Percentiles rank a stretch among this genome's conserved stretches.
These are phyloP conservation scores for Hycleus cichorii DNA, from an alignment of 1,140 invertebrate genomes.

Conservation along the genomic window DNA sequence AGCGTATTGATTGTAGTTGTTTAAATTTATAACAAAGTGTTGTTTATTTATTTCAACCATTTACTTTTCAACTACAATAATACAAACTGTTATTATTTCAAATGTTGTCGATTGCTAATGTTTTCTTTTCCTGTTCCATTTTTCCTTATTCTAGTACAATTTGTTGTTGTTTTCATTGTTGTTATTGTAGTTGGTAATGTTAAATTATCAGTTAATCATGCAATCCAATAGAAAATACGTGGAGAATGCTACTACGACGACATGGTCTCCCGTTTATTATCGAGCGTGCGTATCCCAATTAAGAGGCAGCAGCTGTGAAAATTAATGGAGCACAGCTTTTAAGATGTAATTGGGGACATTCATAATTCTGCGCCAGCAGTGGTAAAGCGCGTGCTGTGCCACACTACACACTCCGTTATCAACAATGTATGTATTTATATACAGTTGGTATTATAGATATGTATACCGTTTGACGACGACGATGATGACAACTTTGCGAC, in stretches of 20 bases:
- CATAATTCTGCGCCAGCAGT: slow-evolving; percentile 44
- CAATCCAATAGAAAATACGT: neutral
- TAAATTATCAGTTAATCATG: no score
- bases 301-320: slow-evolving; percentile 59
- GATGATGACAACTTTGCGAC: slow-evolving; percentile 24
- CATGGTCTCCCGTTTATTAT: slow-evolving; percentile 46
- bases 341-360: slow-evolving; percentile 60
- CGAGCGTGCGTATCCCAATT: slow-evolving; percentile 54
- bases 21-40: no score
- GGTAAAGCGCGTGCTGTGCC: slow-evolving; percentile 22
- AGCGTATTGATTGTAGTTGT: no score
- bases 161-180: no score
- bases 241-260: slow-evolving; percentile 15
- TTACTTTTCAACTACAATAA: no score
- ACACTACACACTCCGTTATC: neutral
- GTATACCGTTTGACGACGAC: neutral
- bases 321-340: slow-evolving; percentile 60
- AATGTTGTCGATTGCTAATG: no score
- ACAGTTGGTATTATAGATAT: neutral
- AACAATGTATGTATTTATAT: neutral
- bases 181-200: no score
- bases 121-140: no score
- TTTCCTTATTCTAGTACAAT: no score
- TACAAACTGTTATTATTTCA: no score
- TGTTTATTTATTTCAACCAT: no score